Base-by-base conservation (phyloP, 2,797 vertebrate genomes). In the Gymnocypris eckloni region DNA sequence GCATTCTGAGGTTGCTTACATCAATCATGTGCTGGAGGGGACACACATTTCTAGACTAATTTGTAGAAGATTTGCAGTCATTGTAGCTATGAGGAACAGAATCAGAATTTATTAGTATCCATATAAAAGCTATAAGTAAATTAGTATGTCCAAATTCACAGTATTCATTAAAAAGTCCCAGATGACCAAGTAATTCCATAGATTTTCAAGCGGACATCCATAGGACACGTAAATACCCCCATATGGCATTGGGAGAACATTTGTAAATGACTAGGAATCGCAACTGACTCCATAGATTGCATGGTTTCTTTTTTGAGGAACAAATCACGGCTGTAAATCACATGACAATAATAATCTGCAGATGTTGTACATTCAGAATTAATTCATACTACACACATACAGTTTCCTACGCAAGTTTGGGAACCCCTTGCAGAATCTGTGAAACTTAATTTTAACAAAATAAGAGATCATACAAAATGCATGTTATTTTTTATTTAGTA, bases 1-100 rank as follows among this genome's bases (percentile, higher is more conserved):
- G 45, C 33, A 66, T 66, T 13, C 73, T 20, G 22, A 37, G 33
- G 20, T 76, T 67, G 15, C 18, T 41, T 20, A 2, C 20, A 52
- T 77, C 61, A 77, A 78, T 78, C 82, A 54, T 2, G 1, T 56
- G 64, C 61, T 33, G 61, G 61, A 69, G 61, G 61, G 45, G 48
- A 41, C 48, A 39, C 13, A 15, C 66, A 37, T 70, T 81, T 54
- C 79, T 37, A 67, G 10, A 67, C 61, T 18, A 18, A 50, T 50
- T 50, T 9, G 1, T 39, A 5, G 52, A 22, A 9, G 52, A 20
- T 25, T 72, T 28, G 15, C 20, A 33, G 4, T 54, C 18, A 20
- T 16, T 20, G 28, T 33, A 76, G 33, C 2, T 77, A 75, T 45
- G 11, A 39, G 73, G 33, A 77, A 7, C 33, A 4, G 0, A 76